Conservation (phyloP, 2,888 invertebrate genomes). For the Apamea anceps region DNA sequence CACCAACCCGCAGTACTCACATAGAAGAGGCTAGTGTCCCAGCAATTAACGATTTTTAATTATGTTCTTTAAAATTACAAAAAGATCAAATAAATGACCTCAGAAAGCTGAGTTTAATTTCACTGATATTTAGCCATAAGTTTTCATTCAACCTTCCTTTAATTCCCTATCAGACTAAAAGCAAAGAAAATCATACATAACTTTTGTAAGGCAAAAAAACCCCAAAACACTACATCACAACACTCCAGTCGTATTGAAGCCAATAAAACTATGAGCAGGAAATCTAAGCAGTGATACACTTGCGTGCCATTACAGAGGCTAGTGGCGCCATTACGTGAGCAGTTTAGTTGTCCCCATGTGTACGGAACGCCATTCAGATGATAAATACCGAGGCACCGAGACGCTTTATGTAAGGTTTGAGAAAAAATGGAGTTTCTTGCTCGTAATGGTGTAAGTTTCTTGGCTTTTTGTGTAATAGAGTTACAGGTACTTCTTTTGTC, state of each 20-base stretch:
- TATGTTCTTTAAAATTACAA: background rate
- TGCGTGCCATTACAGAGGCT: slow-evolving; percentile 74
- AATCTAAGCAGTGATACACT: slow-evolving; percentile 68
- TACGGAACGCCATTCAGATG: slow-evolving; percentile 72
- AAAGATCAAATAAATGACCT: background rate
- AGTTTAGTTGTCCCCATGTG: slow-evolving; percentile 78
- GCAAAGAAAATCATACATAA: background rate
- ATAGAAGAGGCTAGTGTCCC: background rate
- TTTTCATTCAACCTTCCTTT: background rate
- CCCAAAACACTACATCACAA: slow-evolving; percentile 10
- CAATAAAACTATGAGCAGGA: slow-evolving; percentile 64
- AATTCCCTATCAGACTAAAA: background rate
- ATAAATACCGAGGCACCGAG: slow-evolving; percentile 68
- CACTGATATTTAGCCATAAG: background rate
- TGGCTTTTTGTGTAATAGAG: background rate
- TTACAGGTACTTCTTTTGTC: background rate
- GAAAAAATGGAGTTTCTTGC: slow-evolving; percentile 20
- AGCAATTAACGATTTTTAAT: background rate
- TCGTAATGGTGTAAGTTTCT: background rate
- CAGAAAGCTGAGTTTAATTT: background rate
- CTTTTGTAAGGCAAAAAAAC: background rate
- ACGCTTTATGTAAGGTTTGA: slow-evolving; percentile 34
- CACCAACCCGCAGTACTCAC: background rate
- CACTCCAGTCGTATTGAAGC: slow-evolving; percentile 46
- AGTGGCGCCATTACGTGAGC: slow-evolving; percentile 75